Evolutionary conservation across 2,797 vertebrate species (phyloP).

Genomic region (Botia almorhae): DNA sequence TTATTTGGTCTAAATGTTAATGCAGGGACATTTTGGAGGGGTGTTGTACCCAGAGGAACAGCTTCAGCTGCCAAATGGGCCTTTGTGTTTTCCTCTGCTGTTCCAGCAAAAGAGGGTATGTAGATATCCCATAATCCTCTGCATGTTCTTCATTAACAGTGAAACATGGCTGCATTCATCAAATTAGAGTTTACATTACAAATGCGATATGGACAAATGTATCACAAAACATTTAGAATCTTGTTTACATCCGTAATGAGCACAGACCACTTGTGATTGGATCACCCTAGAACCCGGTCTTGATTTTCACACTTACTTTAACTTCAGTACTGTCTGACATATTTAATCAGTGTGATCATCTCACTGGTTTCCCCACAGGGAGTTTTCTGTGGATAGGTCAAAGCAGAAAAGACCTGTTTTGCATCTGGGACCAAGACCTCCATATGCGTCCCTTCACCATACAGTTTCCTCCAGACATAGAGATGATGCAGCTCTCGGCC

Average conservation of each 20-base stretch:
- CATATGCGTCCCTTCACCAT: conserved; percentile 89
- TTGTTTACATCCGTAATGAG: too few relatives aligned
- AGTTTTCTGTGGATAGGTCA: conserved; percentile 94
- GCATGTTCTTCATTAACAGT: neutral
- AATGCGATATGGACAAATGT: neutral
- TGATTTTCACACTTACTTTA: neutral
- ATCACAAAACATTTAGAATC: too few relatives aligned
- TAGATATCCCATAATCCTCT: neutral
- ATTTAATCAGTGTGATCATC: neutral
- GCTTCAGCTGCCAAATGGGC: conserved; percentile 93
- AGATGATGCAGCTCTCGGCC: conserved; percentile 87
- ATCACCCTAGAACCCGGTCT: too few relatives aligned
- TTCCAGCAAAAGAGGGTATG: conserved; percentile 71
- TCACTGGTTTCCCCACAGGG: conserved; percentile 72
- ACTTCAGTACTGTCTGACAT: neutral
- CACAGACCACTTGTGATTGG: too few relatives aligned
- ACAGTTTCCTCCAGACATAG: conserved; percentile 85
- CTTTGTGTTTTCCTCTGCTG: conserved; percentile 86
- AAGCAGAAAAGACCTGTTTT: conserved; percentile 93
- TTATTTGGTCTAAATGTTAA: neutral
- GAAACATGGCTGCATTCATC: neutral
- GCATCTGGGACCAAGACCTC: conserved; percentile 87
- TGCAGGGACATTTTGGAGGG: conserved; percentile 92
- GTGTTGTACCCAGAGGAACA: conserved; percentile 90
- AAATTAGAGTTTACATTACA: neutral